phyloP scores from a whole-genome alignment of 1,140 invertebrate species.

The Gryon sp. region DNA sequence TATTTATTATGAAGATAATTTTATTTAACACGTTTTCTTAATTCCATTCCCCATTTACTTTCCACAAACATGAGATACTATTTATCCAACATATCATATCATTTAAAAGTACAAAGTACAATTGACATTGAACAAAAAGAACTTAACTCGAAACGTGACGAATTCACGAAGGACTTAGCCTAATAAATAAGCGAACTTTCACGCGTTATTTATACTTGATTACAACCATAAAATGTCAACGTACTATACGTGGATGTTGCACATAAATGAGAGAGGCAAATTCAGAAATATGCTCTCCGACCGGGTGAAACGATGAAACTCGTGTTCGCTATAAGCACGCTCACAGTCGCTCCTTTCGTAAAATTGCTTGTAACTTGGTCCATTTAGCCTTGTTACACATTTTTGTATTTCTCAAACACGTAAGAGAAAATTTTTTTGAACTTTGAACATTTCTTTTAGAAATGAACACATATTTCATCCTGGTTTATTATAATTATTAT shows the following conservation, averaged over 20 bases:
- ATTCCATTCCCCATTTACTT: too few relatives aligned
- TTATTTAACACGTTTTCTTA: too few relatives aligned
- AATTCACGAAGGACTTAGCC: constrained; percentile 20
- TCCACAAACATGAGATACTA: too few relatives aligned
- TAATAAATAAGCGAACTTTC: constrained; percentile 44
- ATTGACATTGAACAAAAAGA: not conserved
- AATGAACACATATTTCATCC: too few relatives aligned
- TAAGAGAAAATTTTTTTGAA: too few relatives aligned
- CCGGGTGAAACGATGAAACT: constrained; percentile 40
- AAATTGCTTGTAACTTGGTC: constrained; percentile 17
- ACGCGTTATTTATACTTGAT: constrained; percentile 35
- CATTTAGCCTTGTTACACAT: constrained; percentile 19
- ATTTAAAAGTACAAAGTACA: too few relatives aligned
- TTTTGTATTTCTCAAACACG: too few relatives aligned
- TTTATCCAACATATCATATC: too few relatives aligned
- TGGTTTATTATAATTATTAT: too few relatives aligned
- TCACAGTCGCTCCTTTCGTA: constrained; percentile 32
- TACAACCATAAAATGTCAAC: constrained; percentile 36
- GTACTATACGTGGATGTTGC: constrained; percentile 31
- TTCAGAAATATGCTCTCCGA: constrained; percentile 22
- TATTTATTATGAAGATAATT: too few relatives aligned
- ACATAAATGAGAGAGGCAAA: constrained; percentile 33
- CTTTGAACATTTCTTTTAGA: too few relatives aligned
- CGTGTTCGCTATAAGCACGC: constrained; percentile 6
- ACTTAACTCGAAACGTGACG: not conserved